phyloP scores from a whole-genome alignment of 2,888 invertebrate species.

The Lasius fuliginosus region DNA sequence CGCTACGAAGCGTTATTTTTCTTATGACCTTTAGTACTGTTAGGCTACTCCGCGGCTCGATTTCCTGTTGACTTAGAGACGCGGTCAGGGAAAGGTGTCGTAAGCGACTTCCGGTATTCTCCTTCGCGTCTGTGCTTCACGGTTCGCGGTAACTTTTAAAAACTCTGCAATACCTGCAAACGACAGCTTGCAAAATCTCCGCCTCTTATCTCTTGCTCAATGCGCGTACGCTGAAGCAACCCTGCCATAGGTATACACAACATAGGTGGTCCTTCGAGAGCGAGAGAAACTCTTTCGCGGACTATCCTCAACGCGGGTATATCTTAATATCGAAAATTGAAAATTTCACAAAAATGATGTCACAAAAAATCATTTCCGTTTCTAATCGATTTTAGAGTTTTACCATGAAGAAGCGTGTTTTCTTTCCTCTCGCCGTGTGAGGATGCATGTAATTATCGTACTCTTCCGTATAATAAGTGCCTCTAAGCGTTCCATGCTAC shows the following conservation, averaged over 20 bases:
- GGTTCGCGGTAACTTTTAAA: conserved; percentile 35
- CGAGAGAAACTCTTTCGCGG: conserved; percentile 9
- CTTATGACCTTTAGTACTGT: conserved; percentile 27
- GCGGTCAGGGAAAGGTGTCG: conserved; percentile 22
- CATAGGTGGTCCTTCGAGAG: neutral
- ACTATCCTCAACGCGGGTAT: neutral
- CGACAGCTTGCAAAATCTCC: conserved; percentile 40
- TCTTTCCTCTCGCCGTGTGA: neutral
- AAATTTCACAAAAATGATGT: neutral
- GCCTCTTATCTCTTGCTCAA: conserved; percentile 35
- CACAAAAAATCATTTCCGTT: neutral
- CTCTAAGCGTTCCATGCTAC: neutral
- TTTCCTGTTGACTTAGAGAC: conserved; percentile 25
- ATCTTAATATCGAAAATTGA: neutral
- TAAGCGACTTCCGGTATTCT: conserved; percentile 31
- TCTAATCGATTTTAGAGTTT: neutral
- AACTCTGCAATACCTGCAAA: conserved; percentile 25
- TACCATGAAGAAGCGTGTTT: neutral
- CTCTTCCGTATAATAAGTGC: neutral
- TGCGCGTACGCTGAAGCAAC: conserved; percentile 5
- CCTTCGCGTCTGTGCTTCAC: conserved; percentile 16
- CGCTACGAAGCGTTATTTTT: neutral
- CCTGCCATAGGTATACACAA: neutral
- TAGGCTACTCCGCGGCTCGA: conserved; percentile 2
- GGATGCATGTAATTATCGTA: conserved; percentile 16